Base-by-base conservation (phyloP, 2,888 invertebrate species). In the Chaetogeoica ovagalla region DNA sequence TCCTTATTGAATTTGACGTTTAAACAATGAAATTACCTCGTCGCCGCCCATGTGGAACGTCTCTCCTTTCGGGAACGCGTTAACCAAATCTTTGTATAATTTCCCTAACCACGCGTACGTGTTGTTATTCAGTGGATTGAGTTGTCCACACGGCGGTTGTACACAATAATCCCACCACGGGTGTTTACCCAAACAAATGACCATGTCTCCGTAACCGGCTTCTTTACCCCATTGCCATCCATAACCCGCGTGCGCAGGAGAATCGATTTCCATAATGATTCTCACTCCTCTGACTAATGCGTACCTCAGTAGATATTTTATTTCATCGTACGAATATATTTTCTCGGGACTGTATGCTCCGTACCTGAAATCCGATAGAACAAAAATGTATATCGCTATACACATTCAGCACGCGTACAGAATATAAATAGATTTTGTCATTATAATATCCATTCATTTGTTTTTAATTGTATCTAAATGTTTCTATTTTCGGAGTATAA, bases 201-300 rank as follows among this genome's bases (percentile, higher is more conserved):
- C 90, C 82, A 92, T 87, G 82, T 91, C 88, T 37, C 92, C 92
- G 69, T 91, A 85, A 0, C 89, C 89, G 1, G 87, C 87, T 19
- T 86, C 85, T 7, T 85, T 85, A 0, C 94, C 94, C 93, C 94
- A 93, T 85, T 94, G 92, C 94, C 94, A 95, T 0, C 94, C 95
- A 83, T 91, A 91, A 21, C 84, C 84, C 0, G 93, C 91, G 86
- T 95, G 95, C 4, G 95, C 92, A 0, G 97, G 97, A 9, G 94
- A 91, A 86, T 96, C 96, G 59, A 96, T 90, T 88, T 97, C 97
- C 17, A 96, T 90, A 48, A 97, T 89, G 0, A 97, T 90, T 59
- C 95, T 89, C 8, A 97, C 91, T 3, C 97, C 97, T 62, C 96
- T 89, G 2, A 90, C 86, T 82, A 91, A 89, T 0, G 94, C 96